phyloP scores from a whole-genome alignment of 2,113 vertebrate species.

The Tringa solitaria region DNA sequence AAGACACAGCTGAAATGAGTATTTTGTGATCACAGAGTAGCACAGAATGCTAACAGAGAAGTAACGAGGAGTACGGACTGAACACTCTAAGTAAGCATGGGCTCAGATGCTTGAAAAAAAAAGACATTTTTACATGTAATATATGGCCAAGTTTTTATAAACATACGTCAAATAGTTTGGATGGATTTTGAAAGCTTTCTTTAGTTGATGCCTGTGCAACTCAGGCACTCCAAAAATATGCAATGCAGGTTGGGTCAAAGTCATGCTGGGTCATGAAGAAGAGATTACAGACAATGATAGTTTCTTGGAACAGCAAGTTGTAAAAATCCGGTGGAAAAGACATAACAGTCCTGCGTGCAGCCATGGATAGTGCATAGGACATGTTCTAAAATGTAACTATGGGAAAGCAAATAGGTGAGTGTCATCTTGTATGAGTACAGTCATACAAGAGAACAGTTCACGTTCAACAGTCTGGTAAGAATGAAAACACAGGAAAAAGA shows the following conservation, averaged over 20 bases:
- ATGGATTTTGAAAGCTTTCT: not conserved
- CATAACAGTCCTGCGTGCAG: not conserved
- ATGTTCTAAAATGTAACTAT: not conserved
- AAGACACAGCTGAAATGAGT: not conserved
- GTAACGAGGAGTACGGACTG: not conserved
- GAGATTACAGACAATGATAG: not conserved
- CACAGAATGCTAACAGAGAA: not conserved
- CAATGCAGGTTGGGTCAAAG: not conserved
- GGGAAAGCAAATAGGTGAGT: not conserved
- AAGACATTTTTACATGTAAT: not conserved
- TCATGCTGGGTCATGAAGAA: not conserved
- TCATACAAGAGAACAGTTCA: not conserved
- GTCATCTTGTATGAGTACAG: not conserved
- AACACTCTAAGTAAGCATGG: not conserved
- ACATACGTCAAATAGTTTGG: not conserved
- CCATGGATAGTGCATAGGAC: not conserved
- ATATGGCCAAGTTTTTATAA: not conserved
- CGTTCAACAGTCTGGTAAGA: not conserved
- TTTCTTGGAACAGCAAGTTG: not conserved
- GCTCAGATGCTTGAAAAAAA: not conserved
- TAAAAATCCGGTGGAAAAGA: not conserved
- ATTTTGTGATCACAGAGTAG: not conserved
- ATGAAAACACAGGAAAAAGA: not conserved
- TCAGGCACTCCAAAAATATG: not conserved
- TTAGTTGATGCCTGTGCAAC: not conserved